Conservation (phyloP, 2,888 invertebrate species). For the Troides helena region DNA sequence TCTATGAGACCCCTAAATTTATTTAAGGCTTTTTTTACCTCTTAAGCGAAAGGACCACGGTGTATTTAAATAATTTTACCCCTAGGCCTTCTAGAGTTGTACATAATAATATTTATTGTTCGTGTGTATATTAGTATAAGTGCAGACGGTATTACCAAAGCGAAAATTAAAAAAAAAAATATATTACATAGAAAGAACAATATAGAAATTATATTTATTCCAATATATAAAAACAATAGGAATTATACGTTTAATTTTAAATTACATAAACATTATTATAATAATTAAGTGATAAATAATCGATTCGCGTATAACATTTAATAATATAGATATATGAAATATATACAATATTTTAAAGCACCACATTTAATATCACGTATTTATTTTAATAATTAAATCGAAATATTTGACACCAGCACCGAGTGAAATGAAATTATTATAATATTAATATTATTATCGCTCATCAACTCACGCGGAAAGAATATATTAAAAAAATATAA, state of each 20-base stretch:
- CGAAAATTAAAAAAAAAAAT: slow-evolving; percentile 18
- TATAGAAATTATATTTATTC: slow-evolving; percentile 10
- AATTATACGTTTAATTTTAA: neutral
- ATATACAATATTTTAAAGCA: slow-evolving; percentile 5
- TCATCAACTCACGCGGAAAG: neutral
- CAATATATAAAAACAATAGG: neutral
- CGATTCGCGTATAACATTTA: too few relatives aligned
- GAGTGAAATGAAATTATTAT: neutral
- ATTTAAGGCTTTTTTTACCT: slow-evolving; percentile 38
- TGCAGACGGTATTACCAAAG: slow-evolving; percentile 3
- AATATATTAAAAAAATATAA: too few relatives aligned
- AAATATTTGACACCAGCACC: slow-evolving; percentile 19
- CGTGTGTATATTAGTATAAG: slow-evolving; percentile 6
- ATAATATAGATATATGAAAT: too few relatives aligned
- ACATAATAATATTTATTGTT: slow-evolving; percentile 44
- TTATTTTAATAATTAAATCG: slow-evolving; percentile 11
- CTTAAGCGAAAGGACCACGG: slow-evolving; percentile 63
- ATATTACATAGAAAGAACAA: slow-evolving; percentile 1
- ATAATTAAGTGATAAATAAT: too few relatives aligned
- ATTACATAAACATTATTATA: too few relatives aligned
- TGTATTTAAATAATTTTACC: slow-evolving; percentile 53
- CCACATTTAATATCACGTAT: slow-evolving; percentile 18
- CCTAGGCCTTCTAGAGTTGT: slow-evolving; percentile 63
- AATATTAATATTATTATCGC: neutral
- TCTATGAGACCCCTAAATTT: slow-evolving; percentile 41